Evolutionary conservation across 2,113 vertebrate species (phyloP).

Genomic region (Xiphias gladius): DNA sequence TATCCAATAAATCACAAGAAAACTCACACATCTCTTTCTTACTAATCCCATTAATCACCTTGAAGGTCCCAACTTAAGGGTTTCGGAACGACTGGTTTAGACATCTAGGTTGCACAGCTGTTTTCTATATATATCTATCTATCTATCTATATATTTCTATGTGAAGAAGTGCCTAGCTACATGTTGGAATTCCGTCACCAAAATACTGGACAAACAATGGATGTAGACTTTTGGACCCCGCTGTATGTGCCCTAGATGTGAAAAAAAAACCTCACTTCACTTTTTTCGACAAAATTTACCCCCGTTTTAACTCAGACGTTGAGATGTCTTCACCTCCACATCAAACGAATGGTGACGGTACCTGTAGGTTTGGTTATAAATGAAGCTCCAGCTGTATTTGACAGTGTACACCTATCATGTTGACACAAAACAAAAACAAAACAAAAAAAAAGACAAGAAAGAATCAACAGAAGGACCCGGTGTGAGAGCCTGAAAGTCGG

Average conservation of each 20-base stretch:
- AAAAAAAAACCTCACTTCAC: neutral
- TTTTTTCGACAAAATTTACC: neutral
- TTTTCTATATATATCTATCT: too few species aligned
- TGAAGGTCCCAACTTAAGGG: neutral
- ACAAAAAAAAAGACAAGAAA: neutral
- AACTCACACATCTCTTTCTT: too few species aligned
- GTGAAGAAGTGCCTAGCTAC: neutral
- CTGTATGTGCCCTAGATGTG: neutral
- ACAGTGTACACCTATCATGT: neutral
- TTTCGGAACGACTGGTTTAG: neutral
- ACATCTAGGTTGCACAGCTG: too few species aligned
- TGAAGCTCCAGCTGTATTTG: neutral
- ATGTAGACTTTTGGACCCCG: too few species aligned
- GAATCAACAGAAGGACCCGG: neutral
- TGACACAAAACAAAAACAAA: neutral
- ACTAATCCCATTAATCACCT: too few species aligned
- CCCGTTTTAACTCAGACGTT: neutral
- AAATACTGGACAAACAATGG: neutral
- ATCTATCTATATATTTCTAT: neutral
- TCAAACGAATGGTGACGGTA: neutral
- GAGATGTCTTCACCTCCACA: neutral
- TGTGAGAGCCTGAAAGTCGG: constrained; percentile 48
- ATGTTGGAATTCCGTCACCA: neutral
- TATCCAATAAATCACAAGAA: neutral
- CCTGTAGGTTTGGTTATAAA: neutral